A percentile compares a stretch with the other conserved stretches of the same genome.
These are phyloP conservation scores for Crypturellus tataupa DNA, from an alignment of 2,797 vertebrate genomes.

Conservation along the genomic window DNA sequence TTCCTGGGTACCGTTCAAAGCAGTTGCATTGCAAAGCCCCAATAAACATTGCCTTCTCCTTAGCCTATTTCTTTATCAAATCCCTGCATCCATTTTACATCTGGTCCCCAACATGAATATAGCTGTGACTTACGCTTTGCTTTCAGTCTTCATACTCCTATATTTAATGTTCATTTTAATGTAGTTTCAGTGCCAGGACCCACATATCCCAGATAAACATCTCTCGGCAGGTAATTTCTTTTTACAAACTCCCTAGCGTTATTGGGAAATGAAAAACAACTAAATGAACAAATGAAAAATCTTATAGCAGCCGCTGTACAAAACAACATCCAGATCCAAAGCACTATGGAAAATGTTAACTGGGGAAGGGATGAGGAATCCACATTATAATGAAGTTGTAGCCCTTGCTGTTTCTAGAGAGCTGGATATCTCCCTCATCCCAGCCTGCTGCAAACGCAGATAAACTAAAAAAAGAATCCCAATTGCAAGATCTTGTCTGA, in stretches of 20 bases:
- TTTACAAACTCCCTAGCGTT: neutral
- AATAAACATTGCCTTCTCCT: neutral
- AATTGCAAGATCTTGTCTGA: constrained; percentile 2
- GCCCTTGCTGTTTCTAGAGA: neutral
- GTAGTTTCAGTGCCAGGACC: neutral
- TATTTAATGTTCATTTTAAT: neutral
- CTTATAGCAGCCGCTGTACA: fast-evolving
- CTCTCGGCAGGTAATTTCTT: neutral
- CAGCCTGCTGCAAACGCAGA: constrained; percentile 49
- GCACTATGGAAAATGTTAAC: neutral
- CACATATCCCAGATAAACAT: neutral
- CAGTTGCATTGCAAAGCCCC: neutral
- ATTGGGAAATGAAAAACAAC: neutral
- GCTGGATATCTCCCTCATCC: neutral
- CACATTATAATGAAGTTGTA: neutral
- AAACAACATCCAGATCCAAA: neutral
- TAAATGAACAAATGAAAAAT: no score
- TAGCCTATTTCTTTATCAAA: neutral
- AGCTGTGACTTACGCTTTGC: neutral
- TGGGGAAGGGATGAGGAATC: neutral
- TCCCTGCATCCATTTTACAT: neutral
- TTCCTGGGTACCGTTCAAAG: neutral
- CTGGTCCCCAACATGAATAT: fast-evolving
- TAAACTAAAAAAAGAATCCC: neutral
- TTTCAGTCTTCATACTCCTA: neutral